phyloP scores from a whole-genome alignment of 2,797 vertebrate species.

The Mormyrops boulengeri region DNA sequence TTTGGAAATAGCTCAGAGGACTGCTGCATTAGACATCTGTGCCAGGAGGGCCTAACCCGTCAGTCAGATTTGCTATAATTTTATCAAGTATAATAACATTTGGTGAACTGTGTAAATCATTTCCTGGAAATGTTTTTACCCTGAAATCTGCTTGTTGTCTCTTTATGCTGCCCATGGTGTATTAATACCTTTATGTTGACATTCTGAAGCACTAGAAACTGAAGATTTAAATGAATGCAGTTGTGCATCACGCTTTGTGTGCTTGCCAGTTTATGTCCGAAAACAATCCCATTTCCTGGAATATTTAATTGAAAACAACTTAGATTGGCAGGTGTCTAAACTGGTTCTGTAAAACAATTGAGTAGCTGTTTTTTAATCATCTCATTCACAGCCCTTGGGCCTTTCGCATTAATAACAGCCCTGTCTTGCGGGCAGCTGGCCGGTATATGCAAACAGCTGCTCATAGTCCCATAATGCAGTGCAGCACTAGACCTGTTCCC shows the following conservation, averaged over 20 bases:
- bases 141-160: neutral
- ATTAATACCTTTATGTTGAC: neutral
- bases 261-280: neutral
- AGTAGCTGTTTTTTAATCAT: neutral
- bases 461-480: neutral
- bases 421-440: neutral
- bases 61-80: neutral
- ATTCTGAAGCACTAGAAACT: neutral
- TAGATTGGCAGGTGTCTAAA: neutral
- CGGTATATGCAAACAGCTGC: neutral
- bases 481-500: neutral
- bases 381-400: neutral
- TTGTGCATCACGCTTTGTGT: neutral
- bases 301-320: neutral
- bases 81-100: neutral
- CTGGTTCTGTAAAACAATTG: neutral
- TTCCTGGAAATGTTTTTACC: neutral
- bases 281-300: neutral
- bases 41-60: neutral
- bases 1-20: neutral
- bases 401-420: neutral
- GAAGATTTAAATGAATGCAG: neutral
- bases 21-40: neutral
- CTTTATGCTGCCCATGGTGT: neutral
- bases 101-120: neutral